phyloP scores from a whole-genome alignment of 1,140 invertebrate genomes.

The Pseudomyrmex gracilis region DNA sequence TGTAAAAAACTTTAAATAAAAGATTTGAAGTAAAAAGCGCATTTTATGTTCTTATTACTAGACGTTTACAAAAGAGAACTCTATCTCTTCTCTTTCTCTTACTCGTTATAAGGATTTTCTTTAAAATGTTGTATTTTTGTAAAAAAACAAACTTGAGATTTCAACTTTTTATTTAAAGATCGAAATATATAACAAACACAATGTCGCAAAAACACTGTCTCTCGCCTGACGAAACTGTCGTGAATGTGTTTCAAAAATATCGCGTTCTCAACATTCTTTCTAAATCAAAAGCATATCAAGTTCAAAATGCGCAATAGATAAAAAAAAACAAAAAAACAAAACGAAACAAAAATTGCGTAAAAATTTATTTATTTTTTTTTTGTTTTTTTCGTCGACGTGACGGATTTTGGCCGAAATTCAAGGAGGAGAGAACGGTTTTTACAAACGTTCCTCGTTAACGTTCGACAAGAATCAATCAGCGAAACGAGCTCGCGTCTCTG shows the following conservation, averaged over 20 bases:
- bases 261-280: not conserved
- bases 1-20: conserved; percentile 1
- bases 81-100: no score
- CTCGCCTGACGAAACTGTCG: no score
- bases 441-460: conserved; percentile 39
- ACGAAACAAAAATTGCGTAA: conserved; percentile 18
- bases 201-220: no score
- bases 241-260: not conserved
- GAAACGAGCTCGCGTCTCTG: conserved; percentile 26
- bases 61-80: no score
- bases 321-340: no score
- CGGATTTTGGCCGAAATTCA: not conserved
- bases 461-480: conserved; percentile 46
- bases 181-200: no score
- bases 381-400: not conserved
- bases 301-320: not conserved
- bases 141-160: no score
- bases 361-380: conserved; percentile 8
- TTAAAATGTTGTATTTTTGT: no score
- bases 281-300: not conserved
- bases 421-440: not conserved
- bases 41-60: no score
- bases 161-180: no score
- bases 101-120: no score
- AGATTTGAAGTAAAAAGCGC: not conserved